Base-by-base conservation (phyloP, 2,888 invertebrate species). In the Lasioglossum lativentre region DNA sequence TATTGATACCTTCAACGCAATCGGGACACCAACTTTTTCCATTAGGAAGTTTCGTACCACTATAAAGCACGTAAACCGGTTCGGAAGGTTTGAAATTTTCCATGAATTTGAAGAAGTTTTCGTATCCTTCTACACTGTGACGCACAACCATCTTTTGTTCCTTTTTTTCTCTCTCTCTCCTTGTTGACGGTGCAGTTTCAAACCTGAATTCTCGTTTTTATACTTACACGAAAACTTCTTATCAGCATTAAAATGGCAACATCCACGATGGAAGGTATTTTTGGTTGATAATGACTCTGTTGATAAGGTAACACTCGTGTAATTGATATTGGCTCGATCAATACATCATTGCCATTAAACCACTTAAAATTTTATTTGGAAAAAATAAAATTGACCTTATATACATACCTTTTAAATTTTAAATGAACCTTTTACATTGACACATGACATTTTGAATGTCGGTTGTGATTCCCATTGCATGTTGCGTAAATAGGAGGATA, bases 11-110 rank as follows among this genome's bases (percentile, higher is more conserved):
- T 95, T 96, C 96, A 23, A 97, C 97, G 95, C 99, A 99, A 94
- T 99, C 99, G 0, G 97, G 97, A 93, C 99, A 99, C 99, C 99
- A 99, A 94, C 98, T 98, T 80, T 96, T 95, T 0, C 98, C 98
- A 90, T 96, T 95, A 0, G 96, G 94, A 75, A 96, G 93, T 94
- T 97, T 97, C 63, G 96, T 95, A 34, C 98, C 98, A 89, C 96
- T 96, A 93, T 97, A 98, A 91, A 97, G 96, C 76, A 97, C 95
- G 87, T 96, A 94, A 63, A 96, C 94, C 34, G 94, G 88, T 68
- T 95, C 93, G 10, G 95, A 95, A 0, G 92, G 84, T 78, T 96
- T 95, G 71, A 97, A 95, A 19, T 95, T 94, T 85, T 96, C 94
- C 52, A 96, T 95, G 91, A 96, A 96, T 90, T 96, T 95, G 1